Evolutionary conservation across 2,888 invertebrate genomes (phyloP).

Genomic region (Heliconius erato): DNA sequence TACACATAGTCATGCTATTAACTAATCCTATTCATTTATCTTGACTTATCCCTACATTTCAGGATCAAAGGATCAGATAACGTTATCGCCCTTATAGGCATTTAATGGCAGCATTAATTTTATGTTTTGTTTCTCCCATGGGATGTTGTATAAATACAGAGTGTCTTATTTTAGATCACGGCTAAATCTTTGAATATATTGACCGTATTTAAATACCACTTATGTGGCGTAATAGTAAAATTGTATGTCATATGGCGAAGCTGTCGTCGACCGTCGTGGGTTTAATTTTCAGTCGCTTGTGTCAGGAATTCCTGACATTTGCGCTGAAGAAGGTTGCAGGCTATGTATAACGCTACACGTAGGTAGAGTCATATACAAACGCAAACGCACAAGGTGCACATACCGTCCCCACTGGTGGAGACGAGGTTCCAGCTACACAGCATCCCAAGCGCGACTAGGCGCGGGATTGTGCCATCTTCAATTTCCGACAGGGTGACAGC

Average conservation of each 20-base stretch:
- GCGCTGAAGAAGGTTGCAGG: too few species aligned
- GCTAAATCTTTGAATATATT: background rate
- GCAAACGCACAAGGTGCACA: too few species aligned
- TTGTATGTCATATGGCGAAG: background rate
- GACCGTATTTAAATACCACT: background rate
- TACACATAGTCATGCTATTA: background rate
- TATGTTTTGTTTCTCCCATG: conserved; percentile 18
- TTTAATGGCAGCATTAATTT: conserved; percentile 25
- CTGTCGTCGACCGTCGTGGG: background rate
- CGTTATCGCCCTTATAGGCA: conserved; percentile 6
- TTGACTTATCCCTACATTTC: conserved; percentile 18
- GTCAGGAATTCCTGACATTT: too few species aligned
- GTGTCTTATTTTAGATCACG: background rate
- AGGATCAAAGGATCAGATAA: conserved; percentile 18
- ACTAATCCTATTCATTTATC: conserved; percentile 22
- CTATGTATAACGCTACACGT: too few species aligned
- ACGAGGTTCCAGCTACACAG: too few species aligned
- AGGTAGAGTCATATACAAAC: too few species aligned
- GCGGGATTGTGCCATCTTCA: too few species aligned
- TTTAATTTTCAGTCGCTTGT: background rate
- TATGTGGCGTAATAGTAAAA: background rate
- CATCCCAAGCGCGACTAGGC: too few species aligned
- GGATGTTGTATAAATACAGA: background rate
- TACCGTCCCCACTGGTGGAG: too few species aligned
- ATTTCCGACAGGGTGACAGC: too few species aligned